phyloP scores from a whole-genome alignment of 2,888 invertebrate genomes.

The Acheta domesticus region DNA sequence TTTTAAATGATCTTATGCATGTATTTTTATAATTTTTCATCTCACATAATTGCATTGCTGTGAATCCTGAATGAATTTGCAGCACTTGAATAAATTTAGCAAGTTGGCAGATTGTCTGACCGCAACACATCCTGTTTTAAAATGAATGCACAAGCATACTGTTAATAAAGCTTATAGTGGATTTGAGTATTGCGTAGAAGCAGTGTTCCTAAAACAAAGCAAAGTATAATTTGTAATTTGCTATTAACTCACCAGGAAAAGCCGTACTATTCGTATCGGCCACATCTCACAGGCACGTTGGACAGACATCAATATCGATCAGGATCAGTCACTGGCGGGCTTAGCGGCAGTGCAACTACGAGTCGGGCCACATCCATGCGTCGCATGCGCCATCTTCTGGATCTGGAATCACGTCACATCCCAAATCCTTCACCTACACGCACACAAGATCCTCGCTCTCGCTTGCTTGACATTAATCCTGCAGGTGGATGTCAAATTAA shows the following conservation, averaged over 20 bases:
- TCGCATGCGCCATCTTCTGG: conserved; percentile 75
- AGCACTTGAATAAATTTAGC: background rate
- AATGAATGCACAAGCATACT: background rate
- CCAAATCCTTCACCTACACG: conserved; percentile 42
- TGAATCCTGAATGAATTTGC: background rate
- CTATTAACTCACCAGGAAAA: conserved; percentile 29
- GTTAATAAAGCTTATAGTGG: background rate
- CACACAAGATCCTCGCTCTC: conserved; percentile 59
- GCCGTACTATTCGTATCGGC: conserved; percentile 51
- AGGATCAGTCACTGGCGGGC: conserved; percentile 45
- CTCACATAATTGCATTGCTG: background rate
- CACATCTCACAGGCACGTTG: conserved; percentile 64
- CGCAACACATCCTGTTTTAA: background rate
- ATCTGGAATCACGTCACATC: conserved; percentile 55
- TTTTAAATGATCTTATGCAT: background rate
- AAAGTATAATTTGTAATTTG: conserved; percentile 11
- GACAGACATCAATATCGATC: conserved; percentile 62
- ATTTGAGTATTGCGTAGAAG: background rate
- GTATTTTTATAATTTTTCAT: background rate
- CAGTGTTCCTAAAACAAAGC: conserved; percentile 12
- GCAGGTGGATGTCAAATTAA: conserved; percentile 57
- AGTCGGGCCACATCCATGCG: conserved; percentile 60
- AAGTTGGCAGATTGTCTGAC: background rate
- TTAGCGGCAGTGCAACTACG: conserved; percentile 51
- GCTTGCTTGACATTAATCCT: conserved; percentile 83